A percentile compares a stretch with the other conserved stretches of the same genome.
phyloP scores from a whole-genome alignment of 2,888 invertebrate genomes.

The Deladenus siricidicola region DNA sequence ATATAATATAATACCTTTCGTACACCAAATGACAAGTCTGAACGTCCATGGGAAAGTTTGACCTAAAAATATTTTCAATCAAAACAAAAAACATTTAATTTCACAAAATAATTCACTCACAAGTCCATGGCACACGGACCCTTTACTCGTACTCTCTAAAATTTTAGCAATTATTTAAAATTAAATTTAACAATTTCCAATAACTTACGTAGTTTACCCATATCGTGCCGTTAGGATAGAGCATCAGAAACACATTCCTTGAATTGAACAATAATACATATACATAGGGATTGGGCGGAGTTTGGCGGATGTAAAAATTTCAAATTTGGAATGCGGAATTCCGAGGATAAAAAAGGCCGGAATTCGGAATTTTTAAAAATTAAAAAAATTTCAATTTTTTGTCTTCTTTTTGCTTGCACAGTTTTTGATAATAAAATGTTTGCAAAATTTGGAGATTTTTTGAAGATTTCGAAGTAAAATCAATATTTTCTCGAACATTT shows the following conservation, averaged over 20 bases:
- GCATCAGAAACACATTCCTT: slow-evolving; percentile 50
- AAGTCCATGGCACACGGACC: slow-evolving; percentile 50
- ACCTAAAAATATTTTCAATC: slow-evolving; percentile 9
- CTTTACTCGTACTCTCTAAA: slow-evolving; percentile 48
- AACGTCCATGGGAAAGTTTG: slow-evolving; percentile 50
- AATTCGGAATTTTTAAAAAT: background rate
- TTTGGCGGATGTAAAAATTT: too few relatives aligned
- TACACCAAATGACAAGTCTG: slow-evolving; percentile 41
- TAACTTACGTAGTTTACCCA: slow-evolving; percentile 52
- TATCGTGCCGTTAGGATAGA: slow-evolving; percentile 49
- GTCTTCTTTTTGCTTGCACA: too few relatives aligned
- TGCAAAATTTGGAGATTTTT: too few relatives aligned
- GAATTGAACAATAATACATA: too few relatives aligned
- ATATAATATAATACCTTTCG: slow-evolving; percentile 20
- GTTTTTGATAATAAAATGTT: too few relatives aligned
- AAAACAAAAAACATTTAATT: background rate
- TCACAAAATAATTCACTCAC: slow-evolving; percentile 12
- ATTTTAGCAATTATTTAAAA: background rate
- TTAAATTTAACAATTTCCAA: background rate
- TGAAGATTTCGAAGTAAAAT: too few relatives aligned
- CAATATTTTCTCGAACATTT: background rate
- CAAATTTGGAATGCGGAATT: too few relatives aligned
- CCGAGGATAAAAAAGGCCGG: too few relatives aligned
- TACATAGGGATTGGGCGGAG: too few relatives aligned
- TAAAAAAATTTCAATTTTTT: too few relatives aligned